Evolutionary conservation across 2,113 vertebrate species (phyloP).

Genomic region (Neolamprologus fasciatus): DNA sequence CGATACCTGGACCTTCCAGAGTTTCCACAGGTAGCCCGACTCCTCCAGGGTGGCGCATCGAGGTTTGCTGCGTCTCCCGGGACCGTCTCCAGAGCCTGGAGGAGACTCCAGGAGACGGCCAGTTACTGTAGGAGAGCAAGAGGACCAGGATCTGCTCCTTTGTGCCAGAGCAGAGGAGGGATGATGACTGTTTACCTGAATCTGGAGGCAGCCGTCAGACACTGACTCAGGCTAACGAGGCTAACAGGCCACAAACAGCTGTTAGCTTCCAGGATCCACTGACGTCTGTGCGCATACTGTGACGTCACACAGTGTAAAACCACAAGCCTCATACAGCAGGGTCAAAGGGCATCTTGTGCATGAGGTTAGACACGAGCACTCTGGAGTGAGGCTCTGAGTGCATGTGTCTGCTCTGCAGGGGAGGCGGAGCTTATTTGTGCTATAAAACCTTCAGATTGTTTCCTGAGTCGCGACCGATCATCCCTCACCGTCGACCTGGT

Average conservation of each 20-base stretch:
- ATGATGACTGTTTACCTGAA: background rate
- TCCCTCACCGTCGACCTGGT: background rate
- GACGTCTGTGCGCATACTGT: background rate
- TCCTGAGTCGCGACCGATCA: background rate
- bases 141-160: background rate
- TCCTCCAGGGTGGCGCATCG: background rate
- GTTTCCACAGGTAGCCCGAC: background rate
- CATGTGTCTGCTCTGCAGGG: background rate
- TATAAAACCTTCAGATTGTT: rapidly evolving
- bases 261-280: background rate
- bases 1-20: rapidly evolving
- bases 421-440: background rate
- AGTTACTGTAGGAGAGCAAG: background rate
- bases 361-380: rapidly evolving
- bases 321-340: background rate
- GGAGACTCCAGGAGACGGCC: background rate
- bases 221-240: background rate
- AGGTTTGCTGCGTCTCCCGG: background rate
- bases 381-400: background rate
- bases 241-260: background rate
- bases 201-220: background rate
- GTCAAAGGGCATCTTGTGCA: background rate
- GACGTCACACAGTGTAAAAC: background rate
- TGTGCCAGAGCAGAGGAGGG: background rate
- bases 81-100: background rate